phyloP scores from a whole-genome alignment of 2,113 vertebrate species.

The Rhagologus leucostigma region DNA sequence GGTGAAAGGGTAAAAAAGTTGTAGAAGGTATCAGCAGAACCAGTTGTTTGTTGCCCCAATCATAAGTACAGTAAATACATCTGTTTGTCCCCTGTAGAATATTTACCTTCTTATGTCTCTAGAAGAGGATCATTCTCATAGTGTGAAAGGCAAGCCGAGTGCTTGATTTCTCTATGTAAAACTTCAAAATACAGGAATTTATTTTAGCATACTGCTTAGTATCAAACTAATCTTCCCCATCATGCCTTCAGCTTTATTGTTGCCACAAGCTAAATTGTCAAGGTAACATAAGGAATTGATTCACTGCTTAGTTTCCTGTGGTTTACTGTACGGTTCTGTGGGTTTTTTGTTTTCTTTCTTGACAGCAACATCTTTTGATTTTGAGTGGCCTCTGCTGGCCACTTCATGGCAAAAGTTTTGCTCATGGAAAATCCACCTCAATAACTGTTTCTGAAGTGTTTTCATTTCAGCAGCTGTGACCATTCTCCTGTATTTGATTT shows the following conservation, averaged over 20 bases:
- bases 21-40: neutral
- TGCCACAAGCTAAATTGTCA: neutral
- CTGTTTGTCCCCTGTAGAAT: neutral
- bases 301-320: neutral
- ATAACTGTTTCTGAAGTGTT: neutral
- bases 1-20: neutral
- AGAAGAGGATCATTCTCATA: neutral
- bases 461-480: conserved; percentile 18
- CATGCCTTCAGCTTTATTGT: neutral
- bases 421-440: neutral
- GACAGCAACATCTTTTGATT: conserved; percentile 45
- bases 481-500: neutral
- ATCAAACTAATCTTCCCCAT: neutral
- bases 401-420: conserved; percentile 14
- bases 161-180: neutral
- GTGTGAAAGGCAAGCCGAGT: neutral
- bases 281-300: conserved; percentile 44
- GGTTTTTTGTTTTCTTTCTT: neutral
- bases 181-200: neutral
- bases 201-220: neutral
- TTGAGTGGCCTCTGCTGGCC: conserved; percentile 64
- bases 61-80: neutral
- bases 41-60: neutral
- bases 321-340: neutral
- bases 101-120: neutral